phyloP scores from a whole-genome alignment of 2,797 vertebrate genomes.

The Pantherophis vulpinus region DNA sequence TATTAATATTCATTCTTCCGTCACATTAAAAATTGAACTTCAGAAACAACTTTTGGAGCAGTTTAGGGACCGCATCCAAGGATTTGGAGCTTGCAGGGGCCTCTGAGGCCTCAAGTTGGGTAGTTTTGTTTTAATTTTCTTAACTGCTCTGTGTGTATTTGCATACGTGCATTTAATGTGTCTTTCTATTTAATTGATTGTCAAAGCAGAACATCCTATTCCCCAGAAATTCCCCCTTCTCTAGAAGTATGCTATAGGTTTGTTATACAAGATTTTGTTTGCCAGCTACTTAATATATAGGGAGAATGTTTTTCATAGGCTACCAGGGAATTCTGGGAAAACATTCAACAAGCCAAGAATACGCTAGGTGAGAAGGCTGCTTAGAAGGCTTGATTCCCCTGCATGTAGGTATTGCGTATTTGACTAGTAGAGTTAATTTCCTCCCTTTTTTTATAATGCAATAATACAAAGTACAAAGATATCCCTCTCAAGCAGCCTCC shows the following conservation, averaged over 20 bases:
- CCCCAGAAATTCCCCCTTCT: neutral
- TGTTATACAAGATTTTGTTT: neutral
- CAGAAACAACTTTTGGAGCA: neutral
- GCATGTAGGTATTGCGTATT: conserved; percentile 34
- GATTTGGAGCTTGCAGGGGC: neutral
- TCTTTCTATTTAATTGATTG: neutral
- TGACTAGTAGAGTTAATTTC: conserved; percentile 21
- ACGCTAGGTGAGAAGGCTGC: neutral
- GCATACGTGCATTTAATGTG: neutral
- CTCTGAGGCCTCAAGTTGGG: neutral
- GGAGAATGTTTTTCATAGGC: neutral
- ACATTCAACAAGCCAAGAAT: neutral
- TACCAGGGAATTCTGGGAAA: neutral
- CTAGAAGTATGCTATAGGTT: neutral
- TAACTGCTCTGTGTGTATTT: neutral
- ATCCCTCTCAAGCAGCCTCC: conserved; percentile 8
- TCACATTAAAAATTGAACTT: neutral
- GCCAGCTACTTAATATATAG: neutral
- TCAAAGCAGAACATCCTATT: neutral
- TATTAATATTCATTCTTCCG: neutral
- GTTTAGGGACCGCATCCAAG: neutral
- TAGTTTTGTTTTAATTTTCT: neutral
- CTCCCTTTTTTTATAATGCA: conserved; percentile 38
- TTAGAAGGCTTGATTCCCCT: conserved; percentile 18
- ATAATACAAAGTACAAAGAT: conserved; percentile 17